phyloP scores from a whole-genome alignment of 1,140 invertebrate species.

The Propsilocerus akamusi region DNA sequence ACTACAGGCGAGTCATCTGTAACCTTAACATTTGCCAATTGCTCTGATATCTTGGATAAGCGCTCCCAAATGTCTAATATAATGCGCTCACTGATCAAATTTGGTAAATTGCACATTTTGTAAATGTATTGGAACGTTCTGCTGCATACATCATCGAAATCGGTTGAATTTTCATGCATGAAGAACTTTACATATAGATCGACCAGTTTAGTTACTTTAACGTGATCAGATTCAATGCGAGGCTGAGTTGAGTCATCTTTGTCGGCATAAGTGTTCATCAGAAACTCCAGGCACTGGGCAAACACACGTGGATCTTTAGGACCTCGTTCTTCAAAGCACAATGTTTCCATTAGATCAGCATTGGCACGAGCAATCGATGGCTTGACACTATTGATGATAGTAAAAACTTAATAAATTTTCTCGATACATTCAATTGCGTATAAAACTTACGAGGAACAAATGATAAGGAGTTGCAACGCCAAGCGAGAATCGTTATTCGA shows the following conservation, averaged over 20 bases:
- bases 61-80: constrained; percentile 9
- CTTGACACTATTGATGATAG: constrained; percentile 29
- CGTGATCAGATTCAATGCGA: constrained; percentile 12
- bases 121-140: constrained; percentile 18
- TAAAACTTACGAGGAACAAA: constrained; percentile 37
- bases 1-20: too few relatives aligned
- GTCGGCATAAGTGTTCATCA: constrained; percentile 16
- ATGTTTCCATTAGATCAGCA: constrained; percentile 28
- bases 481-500: constrained; percentile 43
- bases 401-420: background rate
- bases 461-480: constrained; percentile 51
- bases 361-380: constrained; percentile 32
- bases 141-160: constrained; percentile 18
- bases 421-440: background rate
- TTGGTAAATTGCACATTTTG: constrained; percentile 18
- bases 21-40: too few relatives aligned
- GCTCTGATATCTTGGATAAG: constrained; percentile 10
- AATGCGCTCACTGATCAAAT: constrained; percentile 18
- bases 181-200: constrained; percentile 15
- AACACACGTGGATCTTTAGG: constrained; percentile 18
- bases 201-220: constrained; percentile 13
- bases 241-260: constrained; percentile 15
- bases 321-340: constrained; percentile 21
- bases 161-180: constrained; percentile 12
- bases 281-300: constrained; percentile 14